Conservation (phyloP, 2,797 vertebrate genomes). For the Euthynnus affinis region DNA sequence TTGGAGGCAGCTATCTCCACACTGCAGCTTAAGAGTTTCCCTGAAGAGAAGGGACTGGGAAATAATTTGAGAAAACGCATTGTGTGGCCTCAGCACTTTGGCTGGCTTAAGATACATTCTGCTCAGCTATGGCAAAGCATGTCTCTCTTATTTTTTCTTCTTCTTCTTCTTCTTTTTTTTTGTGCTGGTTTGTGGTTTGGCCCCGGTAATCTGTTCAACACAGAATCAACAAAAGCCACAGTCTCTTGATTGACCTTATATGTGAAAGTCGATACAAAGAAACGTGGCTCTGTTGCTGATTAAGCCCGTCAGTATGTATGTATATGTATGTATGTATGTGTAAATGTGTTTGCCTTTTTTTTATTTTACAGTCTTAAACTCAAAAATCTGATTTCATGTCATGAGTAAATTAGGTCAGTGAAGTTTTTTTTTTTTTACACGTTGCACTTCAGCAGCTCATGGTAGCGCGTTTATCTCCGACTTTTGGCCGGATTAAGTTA, state of each 20-base stretch:
- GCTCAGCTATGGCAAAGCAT: conserved; percentile 60
- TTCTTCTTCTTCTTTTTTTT: conserved; percentile 6
- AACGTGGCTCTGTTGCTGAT: conserved; percentile 74
- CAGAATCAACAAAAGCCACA: conserved; percentile 81
- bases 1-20: conserved; percentile 87
- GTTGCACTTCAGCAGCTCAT: conserved; percentile 71
- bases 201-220: conserved; percentile 79
- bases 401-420: conserved; percentile 59
- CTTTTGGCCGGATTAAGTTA: conserved; percentile 80
- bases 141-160: conserved; percentile 19
- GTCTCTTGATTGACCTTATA: conserved; percentile 80
- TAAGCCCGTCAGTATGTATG: conserved; percentile 53
- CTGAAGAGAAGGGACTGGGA: conserved; percentile 86
- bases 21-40: conserved; percentile 85
- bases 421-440: conserved; percentile 70
- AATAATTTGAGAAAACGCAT: conserved; percentile 79
- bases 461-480: conserved; percentile 72
- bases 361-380: conserved; percentile 46
- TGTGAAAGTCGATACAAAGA: conserved; percentile 78
- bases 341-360: conserved; percentile 33
- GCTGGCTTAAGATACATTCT: conserved; percentile 77
- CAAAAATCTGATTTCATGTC: conserved; percentile 63
- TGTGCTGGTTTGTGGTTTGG: conserved; percentile 74
- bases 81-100: conserved; percentile 84
- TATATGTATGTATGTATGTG: conserved; percentile 8